Percentiles rank a stretch among this genome's conserved stretches.
phyloP scores from a whole-genome alignment of 1,140 invertebrate genomes.

The Thaumatotibia leucotreta region DNA sequence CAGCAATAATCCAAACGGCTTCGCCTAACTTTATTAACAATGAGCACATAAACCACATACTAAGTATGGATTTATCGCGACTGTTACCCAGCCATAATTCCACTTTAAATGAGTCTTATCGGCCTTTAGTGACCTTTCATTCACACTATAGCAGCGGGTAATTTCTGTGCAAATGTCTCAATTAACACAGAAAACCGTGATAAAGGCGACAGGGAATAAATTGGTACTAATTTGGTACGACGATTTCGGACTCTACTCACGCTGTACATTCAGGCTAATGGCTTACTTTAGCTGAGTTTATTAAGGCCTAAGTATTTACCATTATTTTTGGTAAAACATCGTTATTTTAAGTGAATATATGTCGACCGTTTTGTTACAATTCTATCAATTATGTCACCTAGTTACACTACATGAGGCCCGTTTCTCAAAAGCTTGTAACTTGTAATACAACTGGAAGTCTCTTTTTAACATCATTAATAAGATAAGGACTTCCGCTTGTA shows the following conservation, averaged over 20 bases:
- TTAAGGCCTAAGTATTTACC: not conserved
- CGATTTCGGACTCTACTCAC: conserved; percentile 56
- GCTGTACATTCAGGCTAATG: conserved; percentile 27
- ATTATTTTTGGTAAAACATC: not conserved
- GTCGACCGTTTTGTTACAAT: too few relatives aligned
- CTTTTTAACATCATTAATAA: too few relatives aligned
- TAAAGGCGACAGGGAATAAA: conserved; percentile 62
- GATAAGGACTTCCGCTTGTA: too few relatives aligned
- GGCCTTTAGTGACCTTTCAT: conserved; percentile 34
- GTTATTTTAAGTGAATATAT: not conserved
- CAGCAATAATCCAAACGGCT: not conserved
- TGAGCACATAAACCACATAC: conserved; percentile 21
- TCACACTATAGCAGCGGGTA: conserved; percentile 36
- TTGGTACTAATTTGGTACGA: conserved; percentile 55
- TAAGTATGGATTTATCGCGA: not conserved
- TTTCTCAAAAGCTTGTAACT: too few relatives aligned
- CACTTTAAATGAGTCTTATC: conserved; percentile 28
- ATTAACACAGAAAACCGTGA: conserved; percentile 65
- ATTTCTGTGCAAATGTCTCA: conserved; percentile 69
- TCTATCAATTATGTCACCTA: too few relatives aligned
- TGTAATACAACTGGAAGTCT: too few relatives aligned
- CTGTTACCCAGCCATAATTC: conserved; percentile 12
- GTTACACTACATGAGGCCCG: too few relatives aligned
- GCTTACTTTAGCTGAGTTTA: not conserved
- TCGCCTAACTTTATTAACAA: not conserved